Base-by-base conservation (phyloP, 2,113 vertebrate genomes). In the Natator depressus region DNA sequence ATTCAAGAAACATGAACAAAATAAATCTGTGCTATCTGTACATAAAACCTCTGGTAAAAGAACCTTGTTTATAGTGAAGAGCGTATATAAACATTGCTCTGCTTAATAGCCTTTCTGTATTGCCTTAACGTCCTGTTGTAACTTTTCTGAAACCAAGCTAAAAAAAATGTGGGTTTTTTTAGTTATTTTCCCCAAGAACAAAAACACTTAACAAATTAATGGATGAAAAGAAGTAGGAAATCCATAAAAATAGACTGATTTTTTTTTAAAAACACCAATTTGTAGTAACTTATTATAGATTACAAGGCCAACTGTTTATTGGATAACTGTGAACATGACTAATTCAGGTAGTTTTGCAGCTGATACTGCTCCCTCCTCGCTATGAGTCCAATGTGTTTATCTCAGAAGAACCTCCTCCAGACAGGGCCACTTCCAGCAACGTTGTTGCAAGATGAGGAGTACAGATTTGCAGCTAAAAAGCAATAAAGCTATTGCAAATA, bases 331-430 rank as follows among this genome's bases (percentile, higher is more conserved):
- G 29, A 17, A 54, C 29, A 0, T 4, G 25, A 53, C 82, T 94
- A 54, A 88, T 95, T 90, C 25, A 86, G 89, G 25, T 35, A 85
- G 22, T 79, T 88, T 16, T 0, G 1, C 93, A 95, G 85, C 96
- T 97, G 83, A 49, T 94, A 65, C 93, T 96, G 82, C 69, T 94
- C 25, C 93, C 93, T 84, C 51, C 53, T 50, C 83, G 83, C 49
- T 42, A 29, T 29, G 38, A 59, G 24, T 78, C 35, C 89, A 84
- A 10, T 78, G 57, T 82, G 14, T 91, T 86, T 94, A 76, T 93
- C 20, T 49, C 65, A 94, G 65, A 91, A 94, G 13, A 75, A 2
- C 54, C 75, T 91, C 3, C 27, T 96, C 47, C 46, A 82, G 92
- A 87, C 85, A 83, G 79, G 84, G 14, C 16, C 50, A 46, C 38